Base-by-base conservation (phyloP, 2,888 invertebrate genomes). In the Leptinotarsa rubiginosa region DNA sequence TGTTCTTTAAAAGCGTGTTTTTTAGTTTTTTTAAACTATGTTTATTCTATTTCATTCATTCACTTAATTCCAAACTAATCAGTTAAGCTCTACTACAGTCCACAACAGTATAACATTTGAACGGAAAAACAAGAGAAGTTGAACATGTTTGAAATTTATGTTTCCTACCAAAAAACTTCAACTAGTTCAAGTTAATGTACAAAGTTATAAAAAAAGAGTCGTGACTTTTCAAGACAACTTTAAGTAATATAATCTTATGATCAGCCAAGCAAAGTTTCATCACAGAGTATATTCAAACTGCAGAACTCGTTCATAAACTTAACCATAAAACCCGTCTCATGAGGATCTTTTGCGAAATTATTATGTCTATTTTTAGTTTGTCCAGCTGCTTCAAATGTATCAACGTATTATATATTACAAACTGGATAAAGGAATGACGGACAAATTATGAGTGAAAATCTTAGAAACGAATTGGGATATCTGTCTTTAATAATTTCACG, bases 281-380 rank as follows among this genome's bases (percentile, higher is more conserved):
- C 50, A 12, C 50, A 41, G 54, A 69, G 47, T 69, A 69, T 22
- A 20, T 47, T 56, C 56, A 16, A 56, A 69, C 18, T 15, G 4
- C 69, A 56, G 56, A 59, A 59, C 69, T 69, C 47, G 69, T 47
- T 69, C 15, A 22, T 20, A 47, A 22, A 47, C 56, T 41, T 69
- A 47, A 47, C 69, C 56, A 56, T 69, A 69, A 69, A 69, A 69
- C 69, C 59, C 47, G 69, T 69, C 69, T 56, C 54, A 56, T 56
- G 69, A 22, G 56, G 47, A 69, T 56, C 13, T 69, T 52, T 69
- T 47, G 69, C 56, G 10, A 69, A 56, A 69, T 69, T 20, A 56
- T 69, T 69, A 68, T 68, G 69, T 15, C 41, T 69, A 69, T 69
- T 69, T 69, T 69, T 69, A 56, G 49, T 50, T 31, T 25, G n/a